A percentile compares a stretch with the other conserved stretches of the same genome.
Conservation (phyloP, 2,797 vertebrate genomes). For the Pseudocheirus occidentalis region DNA sequence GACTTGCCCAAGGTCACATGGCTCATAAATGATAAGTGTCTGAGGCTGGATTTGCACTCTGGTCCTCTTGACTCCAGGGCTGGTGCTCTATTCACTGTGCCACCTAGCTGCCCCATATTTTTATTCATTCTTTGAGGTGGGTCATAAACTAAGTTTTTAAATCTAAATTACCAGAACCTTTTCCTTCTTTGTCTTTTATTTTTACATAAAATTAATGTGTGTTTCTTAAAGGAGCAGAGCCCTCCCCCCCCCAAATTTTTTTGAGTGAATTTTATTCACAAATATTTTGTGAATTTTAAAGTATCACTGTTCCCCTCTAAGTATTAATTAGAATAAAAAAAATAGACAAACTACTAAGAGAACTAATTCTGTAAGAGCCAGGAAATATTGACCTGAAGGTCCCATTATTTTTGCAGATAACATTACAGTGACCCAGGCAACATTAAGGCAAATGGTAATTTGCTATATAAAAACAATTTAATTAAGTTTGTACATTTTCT, state of each 20-base stretch:
- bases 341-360: not conserved
- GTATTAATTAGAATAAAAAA: not conserved
- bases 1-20: too few relatives aligned
- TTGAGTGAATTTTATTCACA: too few relatives aligned
- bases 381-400: not conserved
- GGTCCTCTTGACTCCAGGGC: too few relatives aligned
- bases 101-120: not conserved
- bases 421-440: not conserved
- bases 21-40: too few relatives aligned
- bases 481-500: not conserved
- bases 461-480: not conserved
- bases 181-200: not conserved
- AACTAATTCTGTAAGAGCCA: not conserved
- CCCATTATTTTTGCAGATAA: not conserved
- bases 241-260: not conserved
- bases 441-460: not conserved
- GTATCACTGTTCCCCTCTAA: not conserved
- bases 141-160: not conserved
- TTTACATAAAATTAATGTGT: not conserved
- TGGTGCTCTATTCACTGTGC: too few relatives aligned
- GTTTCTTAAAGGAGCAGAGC: not conserved
- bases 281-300: not conserved
- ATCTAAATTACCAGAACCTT: not conserved
- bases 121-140: not conserved
- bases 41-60: too few relatives aligned